Base-by-base conservation (phyloP, 2,888 invertebrate genomes). In the Tanypteryx hageni region DNA sequence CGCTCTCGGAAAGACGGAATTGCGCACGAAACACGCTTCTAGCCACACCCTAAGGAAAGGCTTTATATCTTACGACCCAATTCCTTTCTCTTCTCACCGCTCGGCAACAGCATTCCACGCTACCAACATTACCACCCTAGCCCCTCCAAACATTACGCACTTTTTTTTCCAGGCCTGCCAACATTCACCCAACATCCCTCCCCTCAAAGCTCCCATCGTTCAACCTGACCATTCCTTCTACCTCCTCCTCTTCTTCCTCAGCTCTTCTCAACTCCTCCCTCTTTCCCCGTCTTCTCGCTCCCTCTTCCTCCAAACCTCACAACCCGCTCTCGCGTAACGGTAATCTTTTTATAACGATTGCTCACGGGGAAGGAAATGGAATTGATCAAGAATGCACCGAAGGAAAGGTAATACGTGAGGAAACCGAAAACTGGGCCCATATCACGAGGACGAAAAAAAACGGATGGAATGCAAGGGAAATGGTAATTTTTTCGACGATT, bases 341-440 rank as follows among this genome's bases (percentile, higher is more conserved):
- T 86, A 86, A 61, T 86, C 86, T 86, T 86, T 86, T 86, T 86
- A 86, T 86, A 86, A 86, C 58, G 86, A 86, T 61, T 59, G 61
- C 86, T 61, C 86, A 86, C 61, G 86, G 86, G 61, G 31, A 86
- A 57, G 86, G 86, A 86, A 86, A 31, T 27, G 31, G 27, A 14
- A 44, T 82, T 82, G 82, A 82, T 31, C 31, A 82, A n/a, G 22
- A 84, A 86, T 86, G 27, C 86, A 86, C 27, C 31, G 59, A 18
- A 57, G 86, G 31, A 58, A 61, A 22, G 58, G 59, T 59, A 59
- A 86, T 86, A n/a, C 27, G 86, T 27, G 76, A 76, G 14, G 76
- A 11, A 76, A 27, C 22, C 76, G 76, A 76, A n/a, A 14, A 76
- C 76, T 27, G 76, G 76, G 22, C 76, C 76, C 14, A 76, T 18